Evolutionary conservation across 2,888 invertebrate genomes (phyloP).

Genomic region (Parasteatoda lunata): DNA sequence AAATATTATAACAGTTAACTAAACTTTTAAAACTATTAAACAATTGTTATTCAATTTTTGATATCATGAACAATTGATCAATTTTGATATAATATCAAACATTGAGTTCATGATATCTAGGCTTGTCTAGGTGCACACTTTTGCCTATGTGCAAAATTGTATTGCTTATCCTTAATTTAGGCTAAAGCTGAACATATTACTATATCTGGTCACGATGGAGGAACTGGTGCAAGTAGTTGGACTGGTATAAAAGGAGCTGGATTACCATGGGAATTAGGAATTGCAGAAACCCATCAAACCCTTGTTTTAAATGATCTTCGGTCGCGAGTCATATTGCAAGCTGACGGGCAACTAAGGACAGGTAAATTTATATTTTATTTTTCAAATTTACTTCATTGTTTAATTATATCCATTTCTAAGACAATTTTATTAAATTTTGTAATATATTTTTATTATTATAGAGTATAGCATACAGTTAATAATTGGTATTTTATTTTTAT

Average conservation of each 20-base stretch:
- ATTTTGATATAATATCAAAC: no score
- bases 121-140: no score
- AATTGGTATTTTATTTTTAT: no score
- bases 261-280: constrained; percentile 97
- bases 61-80: no score
- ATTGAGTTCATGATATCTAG: no score
- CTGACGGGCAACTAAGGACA: constrained; percentile 85
- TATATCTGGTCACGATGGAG: constrained; percentile 99
- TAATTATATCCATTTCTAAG: constrained; percentile 73
- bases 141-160: no score
- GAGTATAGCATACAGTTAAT: no score
- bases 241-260: constrained; percentile 99
- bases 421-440: constrained; percentile 85
- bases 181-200: constrained; percentile 96
- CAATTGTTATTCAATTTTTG: no score
- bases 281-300: constrained; percentile 98
- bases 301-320: constrained; percentile 93
- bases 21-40: no score
- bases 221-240: constrained; percentile 99
- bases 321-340: constrained; percentile 94
- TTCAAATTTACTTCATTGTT: no score
- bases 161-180: constrained; percentile 2
- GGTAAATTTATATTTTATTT: constrained; percentile 71
- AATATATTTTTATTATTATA: not conserved
- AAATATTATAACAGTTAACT: no score